Evolutionary conservation across 2,888 invertebrate genomes (phyloP).

Genomic region (Caenorhabditis virilis): DNA sequence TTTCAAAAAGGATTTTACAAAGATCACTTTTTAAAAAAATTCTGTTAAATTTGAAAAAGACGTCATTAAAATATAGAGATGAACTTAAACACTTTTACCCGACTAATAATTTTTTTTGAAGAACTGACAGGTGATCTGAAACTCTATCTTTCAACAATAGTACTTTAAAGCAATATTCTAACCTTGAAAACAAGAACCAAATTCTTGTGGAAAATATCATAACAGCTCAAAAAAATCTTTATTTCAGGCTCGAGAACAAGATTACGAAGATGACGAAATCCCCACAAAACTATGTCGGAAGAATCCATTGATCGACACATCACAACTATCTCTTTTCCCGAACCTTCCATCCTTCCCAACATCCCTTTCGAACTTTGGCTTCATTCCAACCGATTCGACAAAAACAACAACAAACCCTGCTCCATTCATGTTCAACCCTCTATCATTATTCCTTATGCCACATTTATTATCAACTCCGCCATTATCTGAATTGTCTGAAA

Average conservation of each 20-base stretch:
- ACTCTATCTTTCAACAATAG: too few relatives aligned
- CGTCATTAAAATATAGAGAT: too few relatives aligned
- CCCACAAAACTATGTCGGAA: conserved; percentile 25
- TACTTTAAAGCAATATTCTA: too few relatives aligned
- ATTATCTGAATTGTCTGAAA: conserved; percentile 12
- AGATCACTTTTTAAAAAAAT: too few relatives aligned
- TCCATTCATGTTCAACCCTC: conserved; percentile 35
- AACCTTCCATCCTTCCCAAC: conserved; percentile 11
- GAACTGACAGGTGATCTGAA: too few relatives aligned
- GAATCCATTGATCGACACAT: conserved; percentile 6
- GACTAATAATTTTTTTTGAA: too few relatives aligned
- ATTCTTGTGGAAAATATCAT: too few relatives aligned
- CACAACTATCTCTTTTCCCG: conserved; percentile 14
- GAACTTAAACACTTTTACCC: too few relatives aligned
- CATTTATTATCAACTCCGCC: conserved; percentile 32
- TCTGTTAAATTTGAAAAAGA: too few relatives aligned
- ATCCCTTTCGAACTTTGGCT: conserved; percentile 20
- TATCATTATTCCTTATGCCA: conserved; percentile 40
- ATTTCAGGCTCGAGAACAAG: conserved; percentile 29
- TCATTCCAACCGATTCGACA: conserved; percentile 3
- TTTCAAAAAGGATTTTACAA: too few relatives aligned
- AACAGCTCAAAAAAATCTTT: not conserved
- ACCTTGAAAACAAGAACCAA: too few relatives aligned
- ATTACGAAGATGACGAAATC: conserved; percentile 18
- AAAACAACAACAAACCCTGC: conserved; percentile 9